Percentiles rank a stretch among this genome's conserved stretches.
Conservation (phyloP, 1,140 invertebrate genomes). For the Episyrphus balteatus region DNA sequence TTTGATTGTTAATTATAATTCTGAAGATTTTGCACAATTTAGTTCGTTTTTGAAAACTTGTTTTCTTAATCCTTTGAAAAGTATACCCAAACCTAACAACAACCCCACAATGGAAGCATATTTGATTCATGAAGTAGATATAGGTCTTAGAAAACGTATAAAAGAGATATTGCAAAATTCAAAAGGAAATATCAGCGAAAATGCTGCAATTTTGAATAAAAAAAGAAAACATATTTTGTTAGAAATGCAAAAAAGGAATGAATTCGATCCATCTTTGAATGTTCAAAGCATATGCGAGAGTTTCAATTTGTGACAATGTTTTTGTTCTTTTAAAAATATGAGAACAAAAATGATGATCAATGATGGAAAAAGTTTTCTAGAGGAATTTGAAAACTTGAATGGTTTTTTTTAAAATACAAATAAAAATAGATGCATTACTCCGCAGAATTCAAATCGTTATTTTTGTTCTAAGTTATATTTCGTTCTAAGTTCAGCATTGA, state of each 20-base stretch:
- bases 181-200: not conserved
- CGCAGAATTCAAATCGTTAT: too few relatives aligned
- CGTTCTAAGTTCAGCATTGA: too few relatives aligned
- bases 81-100: not conserved
- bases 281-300: too few relatives aligned
- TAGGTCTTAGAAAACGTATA: slow-evolving; percentile 4
- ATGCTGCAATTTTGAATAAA: slow-evolving; percentile 1
- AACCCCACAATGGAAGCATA: not conserved
- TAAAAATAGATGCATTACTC: too few relatives aligned
- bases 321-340: too few relatives aligned
- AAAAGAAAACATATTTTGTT: slow-evolving; percentile 5
- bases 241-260: not conserved
- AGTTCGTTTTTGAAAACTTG: not conserved
- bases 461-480: too few relatives aligned
- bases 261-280: too few relatives aligned
- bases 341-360: too few relatives aligned
- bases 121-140: slow-evolving; percentile 7
- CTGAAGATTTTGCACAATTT: slow-evolving; percentile 5
- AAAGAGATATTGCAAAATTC: not conserved
- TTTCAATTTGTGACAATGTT: too few relatives aligned
- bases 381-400: too few relatives aligned
- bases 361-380: too few relatives aligned
- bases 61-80: not conserved
- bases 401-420: too few relatives aligned
- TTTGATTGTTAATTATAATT: slow-evolving; percentile 4